Conservation (phyloP, 1,140 invertebrate genomes). For the Ylistrum balloti region DNA sequence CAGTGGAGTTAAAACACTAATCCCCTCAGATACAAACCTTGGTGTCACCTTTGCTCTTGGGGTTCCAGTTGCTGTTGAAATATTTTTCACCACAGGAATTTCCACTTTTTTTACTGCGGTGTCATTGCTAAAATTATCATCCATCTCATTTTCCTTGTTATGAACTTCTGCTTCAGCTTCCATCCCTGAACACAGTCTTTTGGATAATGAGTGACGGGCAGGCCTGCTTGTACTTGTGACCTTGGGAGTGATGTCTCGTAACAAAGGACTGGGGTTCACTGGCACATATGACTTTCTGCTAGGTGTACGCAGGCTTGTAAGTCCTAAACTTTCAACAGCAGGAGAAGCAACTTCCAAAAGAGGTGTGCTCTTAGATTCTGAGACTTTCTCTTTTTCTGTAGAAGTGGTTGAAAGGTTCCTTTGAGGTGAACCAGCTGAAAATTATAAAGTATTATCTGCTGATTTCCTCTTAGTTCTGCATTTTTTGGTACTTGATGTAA, state of each 20-base stretch:
- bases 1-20: too few species aligned
- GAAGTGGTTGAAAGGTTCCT: not conserved
- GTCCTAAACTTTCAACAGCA: slow-evolving; percentile 7
- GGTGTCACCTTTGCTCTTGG: not conserved
- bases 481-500: too few species aligned
- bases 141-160: not conserved
- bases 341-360: not conserved
- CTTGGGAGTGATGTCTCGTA: slow-evolving; percentile 72
- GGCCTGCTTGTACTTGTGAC: slow-evolving; percentile 54
- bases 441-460: not conserved
- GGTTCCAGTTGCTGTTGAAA: not conserved
- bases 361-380: not conserved
- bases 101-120: not conserved
- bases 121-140: not conserved
- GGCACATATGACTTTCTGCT: slow-evolving; percentile 71
- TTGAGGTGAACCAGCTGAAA: not conserved
- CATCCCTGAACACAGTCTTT: not conserved
- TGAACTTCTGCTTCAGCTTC: not conserved
- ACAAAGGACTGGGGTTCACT: slow-evolving; percentile 74
- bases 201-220: not conserved
- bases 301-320: slow-evolving; percentile 52
- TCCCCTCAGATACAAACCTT: not conserved
- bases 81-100: not conserved
- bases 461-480: too few species aligned
- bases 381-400: not conserved